Evolutionary conservation across 1,140 invertebrate species (phyloP), one percentile per base, ranked within the genome.

Genomic region (Formica selysi): DNA sequence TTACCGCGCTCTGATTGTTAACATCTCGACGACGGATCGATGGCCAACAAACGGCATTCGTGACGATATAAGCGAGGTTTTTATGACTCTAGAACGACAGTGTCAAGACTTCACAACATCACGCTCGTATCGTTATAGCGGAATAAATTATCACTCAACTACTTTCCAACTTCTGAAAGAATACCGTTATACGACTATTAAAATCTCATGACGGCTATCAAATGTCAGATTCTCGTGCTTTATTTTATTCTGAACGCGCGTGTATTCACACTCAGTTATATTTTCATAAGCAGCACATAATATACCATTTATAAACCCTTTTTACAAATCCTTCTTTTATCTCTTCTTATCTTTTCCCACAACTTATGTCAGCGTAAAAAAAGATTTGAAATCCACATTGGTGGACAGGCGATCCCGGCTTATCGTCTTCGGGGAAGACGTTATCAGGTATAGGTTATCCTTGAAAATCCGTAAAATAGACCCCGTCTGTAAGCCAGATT

Each of bases 381-480:
- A 59, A 79, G 76, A 80, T 89, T 86, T 71, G 70, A 76, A 90
- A 78, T 90, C 64, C 88, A 64, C 70, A 71, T 86, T 54, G 70
- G 67, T 67, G 61, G 78, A 48, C 61, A 83, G 86, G 68, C 73
- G 86, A 85, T 74, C 61, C 16, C 26, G 86, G 80, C 88, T 90
- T 89, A 89, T 65, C 88, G 80, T 76, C 65, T 62, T 41, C 13
- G 16, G 13, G 44, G 64, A 57, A 65, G 65, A 78, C 81, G 87
- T 91, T 91, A 91, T 91, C 90, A 88, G 76, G 81, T 83, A 76
- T 44, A 65, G 76, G 86, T 91, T 91, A 90, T 91, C 87, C 90
- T 68, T 73, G 90, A 91, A 91, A 91, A 91, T 91, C 90, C 90
- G 76, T 54, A 74, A 79, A 91, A 91, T 91, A 90, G 86, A 91